Conservation (phyloP, 2,888 invertebrate genomes). For the Enoplolaimus lenunculus region DNA sequence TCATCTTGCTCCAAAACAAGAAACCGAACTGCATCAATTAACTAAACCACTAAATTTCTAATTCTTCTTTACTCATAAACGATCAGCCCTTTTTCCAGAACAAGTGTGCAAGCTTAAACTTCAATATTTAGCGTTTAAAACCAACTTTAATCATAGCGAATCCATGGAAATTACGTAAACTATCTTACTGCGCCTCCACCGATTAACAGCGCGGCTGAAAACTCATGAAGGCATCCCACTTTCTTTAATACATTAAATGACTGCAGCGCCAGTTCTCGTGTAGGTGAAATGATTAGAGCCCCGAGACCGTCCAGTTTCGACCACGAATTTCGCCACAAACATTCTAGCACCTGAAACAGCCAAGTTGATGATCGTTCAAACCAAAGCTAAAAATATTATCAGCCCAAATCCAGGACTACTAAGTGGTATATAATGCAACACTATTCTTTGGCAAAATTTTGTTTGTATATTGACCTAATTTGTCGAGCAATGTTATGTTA, state of each 20-base stretch:
- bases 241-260: conserved; percentile 79
- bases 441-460: too few relatives aligned
- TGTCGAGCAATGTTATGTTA: too few relatives aligned
- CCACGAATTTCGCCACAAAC: conserved; percentile 66
- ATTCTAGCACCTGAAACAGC: conserved; percentile 43
- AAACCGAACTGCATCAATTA: too few relatives aligned
- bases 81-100: too few relatives aligned
- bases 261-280: conserved; percentile 87
- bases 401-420: conserved; percentile 33
- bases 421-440: conserved; percentile 14
- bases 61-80: too few relatives aligned
- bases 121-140: too few relatives aligned
- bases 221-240: conserved; percentile 73
- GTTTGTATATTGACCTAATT: too few relatives aligned
- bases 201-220: conserved; percentile 85
- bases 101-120: too few relatives aligned
- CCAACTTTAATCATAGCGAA: too few relatives aligned
- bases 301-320: conserved; percentile 73
- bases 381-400: conserved; percentile 24
- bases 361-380: conserved; percentile 21
- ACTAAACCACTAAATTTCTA: too few relatives aligned
- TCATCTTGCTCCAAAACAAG: too few relatives aligned
- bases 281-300: conserved; percentile 86
- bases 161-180: too few relatives aligned
- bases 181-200: conserved; percentile 45